phyloP scores from a whole-genome alignment of 1,140 invertebrate species.

The Macrotrachela quadricornifera region DNA sequence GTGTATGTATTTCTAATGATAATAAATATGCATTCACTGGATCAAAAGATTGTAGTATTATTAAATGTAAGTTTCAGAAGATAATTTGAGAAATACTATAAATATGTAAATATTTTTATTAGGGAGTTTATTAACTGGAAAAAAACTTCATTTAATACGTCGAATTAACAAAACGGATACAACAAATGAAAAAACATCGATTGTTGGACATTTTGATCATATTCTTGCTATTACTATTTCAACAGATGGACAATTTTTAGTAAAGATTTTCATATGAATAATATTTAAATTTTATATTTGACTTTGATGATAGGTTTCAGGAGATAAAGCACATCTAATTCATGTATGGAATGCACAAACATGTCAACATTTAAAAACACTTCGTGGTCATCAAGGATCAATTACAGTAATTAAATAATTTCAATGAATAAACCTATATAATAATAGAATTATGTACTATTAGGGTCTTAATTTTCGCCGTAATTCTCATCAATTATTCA shows the following conservation, averaged over 20 bases:
- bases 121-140: not conserved
- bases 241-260: conserved; percentile 59
- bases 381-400: conserved; percentile 35
- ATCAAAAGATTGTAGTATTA: conserved; percentile 61
- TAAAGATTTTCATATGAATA: conserved; percentile 17
- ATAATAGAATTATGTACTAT: conserved; percentile 33
- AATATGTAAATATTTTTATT: not conserved
- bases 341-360: conserved; percentile 59
- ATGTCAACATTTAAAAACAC: conserved; percentile 52
- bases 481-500: conserved; percentile 67
- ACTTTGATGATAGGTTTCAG: conserved; percentile 36
- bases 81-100: not conserved
- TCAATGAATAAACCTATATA: not conserved
- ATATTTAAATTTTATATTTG: not conserved
- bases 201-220: conserved; percentile 35
- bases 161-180: conserved; percentile 33
- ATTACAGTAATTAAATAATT: conserved; percentile 22
- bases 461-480: conserved; percentile 62
- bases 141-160: not conserved
- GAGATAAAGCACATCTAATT: conserved; percentile 51
- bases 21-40: conserved; percentile 52
- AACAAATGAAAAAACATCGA: conserved; percentile 29
- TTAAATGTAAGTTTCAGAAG: conserved; percentile 48
- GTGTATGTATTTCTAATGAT: conserved; percentile 52
- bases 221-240: conserved; percentile 54